These are phyloP conservation scores for Micoletzkya japonica DNA, from an alignment of 2,888 invertebrate genomes.

Conservation along the genomic window DNA sequence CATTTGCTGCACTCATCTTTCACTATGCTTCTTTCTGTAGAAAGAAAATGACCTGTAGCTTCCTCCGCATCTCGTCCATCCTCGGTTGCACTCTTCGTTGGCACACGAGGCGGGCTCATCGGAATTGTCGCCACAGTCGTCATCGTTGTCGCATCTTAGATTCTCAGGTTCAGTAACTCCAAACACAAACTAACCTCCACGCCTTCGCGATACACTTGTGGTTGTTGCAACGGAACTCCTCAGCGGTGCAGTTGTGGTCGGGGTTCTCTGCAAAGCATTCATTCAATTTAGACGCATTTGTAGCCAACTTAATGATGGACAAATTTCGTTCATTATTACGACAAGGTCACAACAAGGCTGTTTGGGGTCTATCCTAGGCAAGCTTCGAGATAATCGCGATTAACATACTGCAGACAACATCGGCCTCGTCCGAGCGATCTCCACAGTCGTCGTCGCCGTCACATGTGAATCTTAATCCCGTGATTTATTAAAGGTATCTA, in stretches of 20 bases:
- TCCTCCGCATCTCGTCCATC: constrained; percentile 92
- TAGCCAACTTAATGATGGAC: too few relatives aligned
- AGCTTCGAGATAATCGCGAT: too few relatives aligned
- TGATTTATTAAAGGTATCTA: not conserved
- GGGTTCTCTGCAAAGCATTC: constrained; percentile 42
- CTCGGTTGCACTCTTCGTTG: constrained; percentile 86
- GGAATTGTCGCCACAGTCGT: constrained; percentile 92
- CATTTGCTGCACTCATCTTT: too few relatives aligned
- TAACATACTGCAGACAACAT: constrained; percentile 73
- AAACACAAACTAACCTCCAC: constrained; percentile 70
- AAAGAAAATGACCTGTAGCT: constrained; percentile 64
- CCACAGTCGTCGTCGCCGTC: constrained; percentile 83
- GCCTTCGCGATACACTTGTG: constrained; percentile 89
- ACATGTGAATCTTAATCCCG: constrained; percentile 48
- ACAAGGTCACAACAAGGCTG: not conserved
- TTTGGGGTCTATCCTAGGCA: too few relatives aligned
- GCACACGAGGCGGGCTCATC: constrained; percentile 93
- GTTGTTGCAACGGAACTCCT: constrained; percentile 89
- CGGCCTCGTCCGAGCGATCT: constrained; percentile 87
- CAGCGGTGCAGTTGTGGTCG: constrained; percentile 79
- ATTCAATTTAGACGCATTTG: too few relatives aligned
- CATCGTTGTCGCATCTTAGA: constrained; percentile 75
- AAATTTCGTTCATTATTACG: not conserved
- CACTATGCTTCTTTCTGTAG: too few relatives aligned
- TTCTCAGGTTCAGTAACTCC: not conserved